Percentiles rank a stretch among this genome's conserved stretches.
phyloP scores from a whole-genome alignment of 1,140 invertebrate genomes.

The Anoplolepis gracilipes region DNA sequence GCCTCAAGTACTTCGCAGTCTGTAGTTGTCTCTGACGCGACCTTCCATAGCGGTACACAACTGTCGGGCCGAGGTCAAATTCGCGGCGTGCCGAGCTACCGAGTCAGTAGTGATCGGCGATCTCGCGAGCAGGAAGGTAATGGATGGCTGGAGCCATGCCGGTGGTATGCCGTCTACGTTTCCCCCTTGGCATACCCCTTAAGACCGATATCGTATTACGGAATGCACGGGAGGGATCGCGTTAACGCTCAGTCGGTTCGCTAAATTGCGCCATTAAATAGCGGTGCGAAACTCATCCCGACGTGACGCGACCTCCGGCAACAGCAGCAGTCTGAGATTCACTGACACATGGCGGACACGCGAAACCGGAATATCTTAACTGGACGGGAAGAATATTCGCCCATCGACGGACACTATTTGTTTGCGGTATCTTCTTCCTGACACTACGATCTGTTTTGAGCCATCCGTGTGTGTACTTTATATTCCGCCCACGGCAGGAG shows the following conservation, averaged over 20 bases:
- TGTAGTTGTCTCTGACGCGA: not conserved
- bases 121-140: not conserved
- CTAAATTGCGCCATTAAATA: slow-evolving; percentile 54
- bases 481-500: not conserved
- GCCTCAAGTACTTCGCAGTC: not conserved
- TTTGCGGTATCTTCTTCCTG: slow-evolving; percentile 15
- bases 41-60: not conserved
- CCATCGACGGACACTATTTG: slow-evolving; percentile 3
- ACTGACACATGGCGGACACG: not conserved
- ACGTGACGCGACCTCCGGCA: not conserved
- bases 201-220: slow-evolving; percentile 42
- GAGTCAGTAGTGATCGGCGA: slow-evolving; percentile 11
- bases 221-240: slow-evolving; percentile 19
- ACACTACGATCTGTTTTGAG: not conserved
- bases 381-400: not conserved
- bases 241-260: slow-evolving; percentile 16
- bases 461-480: not conserved
- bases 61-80: not conserved
- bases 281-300: too few relatives aligned
- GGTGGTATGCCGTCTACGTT: slow-evolving; percentile 23
- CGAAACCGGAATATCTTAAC: slow-evolving; percentile 2
- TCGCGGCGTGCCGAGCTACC: slow-evolving; percentile 10
- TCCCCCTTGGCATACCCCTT: slow-evolving; percentile 29
- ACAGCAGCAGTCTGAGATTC: too few relatives aligned
- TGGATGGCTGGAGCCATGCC: not conserved